Conservation (phyloP, 2,888 invertebrate genomes). For the Chesias legatella region DNA sequence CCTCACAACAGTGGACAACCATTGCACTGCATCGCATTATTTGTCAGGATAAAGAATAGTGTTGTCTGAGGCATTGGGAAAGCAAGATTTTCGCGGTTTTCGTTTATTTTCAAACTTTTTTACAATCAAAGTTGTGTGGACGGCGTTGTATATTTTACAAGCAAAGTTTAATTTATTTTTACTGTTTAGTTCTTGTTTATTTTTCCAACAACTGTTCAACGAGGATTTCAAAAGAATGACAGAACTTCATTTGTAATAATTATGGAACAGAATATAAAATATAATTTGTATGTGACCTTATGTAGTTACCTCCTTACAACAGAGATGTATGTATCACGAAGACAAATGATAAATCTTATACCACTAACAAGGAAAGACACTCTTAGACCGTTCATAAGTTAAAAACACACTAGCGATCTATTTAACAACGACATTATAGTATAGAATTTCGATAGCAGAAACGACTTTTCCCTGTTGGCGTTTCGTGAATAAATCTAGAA, state of each 20-base stretch:
- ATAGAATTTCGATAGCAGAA: too few relatives aligned
- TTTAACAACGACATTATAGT: too few relatives aligned
- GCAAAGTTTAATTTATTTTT: slow-evolving; percentile 2
- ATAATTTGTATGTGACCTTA: too few relatives aligned
- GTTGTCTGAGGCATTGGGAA: slow-evolving; percentile 1
- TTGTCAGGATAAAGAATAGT: slow-evolving; percentile 24
- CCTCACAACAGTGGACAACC: not conserved
- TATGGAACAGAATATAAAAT: too few relatives aligned
- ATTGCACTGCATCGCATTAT: slow-evolving; percentile 3
- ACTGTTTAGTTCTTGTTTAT: not conserved
- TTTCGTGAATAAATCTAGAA: slow-evolving; percentile 25
- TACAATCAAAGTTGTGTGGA: slow-evolving; percentile 21
- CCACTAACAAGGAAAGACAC: too few relatives aligned
- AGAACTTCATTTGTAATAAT: too few relatives aligned
- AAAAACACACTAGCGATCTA: too few relatives aligned
- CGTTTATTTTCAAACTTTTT: slow-evolving; percentile 15
- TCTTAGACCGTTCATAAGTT: too few relatives aligned
- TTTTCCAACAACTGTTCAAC: not conserved
- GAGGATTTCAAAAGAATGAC: too few relatives aligned
- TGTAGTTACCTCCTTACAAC: too few relatives aligned
- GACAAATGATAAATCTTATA: too few relatives aligned
- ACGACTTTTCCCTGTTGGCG: slow-evolving; percentile 16
- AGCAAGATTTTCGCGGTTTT: slow-evolving; percentile 2
- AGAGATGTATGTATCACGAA: too few relatives aligned
- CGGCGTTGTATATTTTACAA: slow-evolving; percentile 23